Conservation (phyloP, 2,888 invertebrate species). For the Rhingia campestris region DNA sequence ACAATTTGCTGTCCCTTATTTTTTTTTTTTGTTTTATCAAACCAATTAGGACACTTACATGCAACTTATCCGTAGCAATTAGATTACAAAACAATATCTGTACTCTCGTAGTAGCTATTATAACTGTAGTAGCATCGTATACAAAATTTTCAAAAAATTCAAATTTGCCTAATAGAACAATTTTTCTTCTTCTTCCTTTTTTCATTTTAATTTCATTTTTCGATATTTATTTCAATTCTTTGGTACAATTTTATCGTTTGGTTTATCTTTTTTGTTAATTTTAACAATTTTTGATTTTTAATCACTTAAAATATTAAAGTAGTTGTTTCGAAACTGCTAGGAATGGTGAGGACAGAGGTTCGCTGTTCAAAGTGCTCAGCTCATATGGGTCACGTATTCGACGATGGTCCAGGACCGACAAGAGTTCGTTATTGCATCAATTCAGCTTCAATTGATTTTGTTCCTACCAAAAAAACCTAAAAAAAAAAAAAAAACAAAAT, state of each 20-base stretch:
- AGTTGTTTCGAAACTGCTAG: constrained; percentile 87
- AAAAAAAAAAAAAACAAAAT: constrained; percentile 28
- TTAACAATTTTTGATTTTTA: constrained; percentile 55
- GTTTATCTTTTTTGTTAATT: constrained; percentile 22
- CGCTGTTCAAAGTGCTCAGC: constrained; percentile 96
- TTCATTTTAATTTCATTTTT: constrained; percentile 44
- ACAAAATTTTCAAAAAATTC: constrained; percentile 65
- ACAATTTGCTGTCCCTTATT: neutral
- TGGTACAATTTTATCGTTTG: constrained; percentile 25
- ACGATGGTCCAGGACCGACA: constrained; percentile 96
- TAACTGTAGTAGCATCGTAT: constrained; percentile 53
- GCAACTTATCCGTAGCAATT: constrained; percentile 24
- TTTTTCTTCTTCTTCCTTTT: constrained; percentile 73
- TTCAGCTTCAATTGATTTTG: constrained; percentile 86
- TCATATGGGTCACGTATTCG: constrained; percentile 98
- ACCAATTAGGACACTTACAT: constrained; percentile 59
- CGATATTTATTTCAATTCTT: constrained; percentile 25
- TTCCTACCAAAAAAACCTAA: constrained; percentile 76
- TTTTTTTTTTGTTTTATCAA: constrained; percentile 25
- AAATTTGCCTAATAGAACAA: constrained; percentile 73
- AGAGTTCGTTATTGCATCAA: constrained; percentile 98
- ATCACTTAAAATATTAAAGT: constrained; percentile 76
- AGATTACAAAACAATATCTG: constrained; percentile 6
- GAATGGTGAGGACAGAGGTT: constrained; percentile 97
- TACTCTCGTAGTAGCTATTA: constrained; percentile 58